Evolutionary conservation across 2,888 invertebrate species (phyloP), one percentile per base, ranked within the genome.

Genomic region (Congeria kusceri): DNA sequence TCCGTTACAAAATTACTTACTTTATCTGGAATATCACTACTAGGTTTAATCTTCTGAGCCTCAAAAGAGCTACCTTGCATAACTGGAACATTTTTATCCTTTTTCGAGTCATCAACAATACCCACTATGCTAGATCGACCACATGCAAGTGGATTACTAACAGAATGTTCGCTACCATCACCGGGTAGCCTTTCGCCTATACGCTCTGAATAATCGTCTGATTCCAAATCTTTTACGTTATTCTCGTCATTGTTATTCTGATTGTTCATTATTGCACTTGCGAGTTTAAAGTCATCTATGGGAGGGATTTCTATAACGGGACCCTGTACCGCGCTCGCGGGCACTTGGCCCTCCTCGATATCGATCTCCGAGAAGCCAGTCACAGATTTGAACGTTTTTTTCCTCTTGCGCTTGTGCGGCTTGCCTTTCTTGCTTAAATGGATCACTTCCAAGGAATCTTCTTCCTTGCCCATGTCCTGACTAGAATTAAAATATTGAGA

Each of bases 281-380:
- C 28, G 15, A 83, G 61, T 53, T 74, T 80, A 3, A 77, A n/a
- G 61, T 79, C 77, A 58, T 83, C 79, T 57, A 83, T 25, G 23
- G 79, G 79, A 59, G 83, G 83, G 20, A 83, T 79, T 58, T 77
- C 69, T 62, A 83, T 69, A 57, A 66, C 69, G 27, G 66, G 66
- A n/a, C 65, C 72, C 13, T 47, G 64, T 3, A 23, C 25, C 29
- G 29, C 20, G 3, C 32, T 62, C 7, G 44, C 9, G 1, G 25
- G 56, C 11, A 32, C 32, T 11, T 32, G 5, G 4, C 32, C 32
- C 7, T 72, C 76, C 11, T 44, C 44, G 11, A 28, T 49, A 56
- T 77, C 80, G 3, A 65, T 65, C 59, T 66, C 73, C n/a, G 64
- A 59, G 18, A 70, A 61, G 39, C 58, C 61, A 0, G 79, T 66